Evolutionary conservation across 2,888 invertebrate genomes (phyloP).

Genomic region (Ectobius pallidus): DNA sequence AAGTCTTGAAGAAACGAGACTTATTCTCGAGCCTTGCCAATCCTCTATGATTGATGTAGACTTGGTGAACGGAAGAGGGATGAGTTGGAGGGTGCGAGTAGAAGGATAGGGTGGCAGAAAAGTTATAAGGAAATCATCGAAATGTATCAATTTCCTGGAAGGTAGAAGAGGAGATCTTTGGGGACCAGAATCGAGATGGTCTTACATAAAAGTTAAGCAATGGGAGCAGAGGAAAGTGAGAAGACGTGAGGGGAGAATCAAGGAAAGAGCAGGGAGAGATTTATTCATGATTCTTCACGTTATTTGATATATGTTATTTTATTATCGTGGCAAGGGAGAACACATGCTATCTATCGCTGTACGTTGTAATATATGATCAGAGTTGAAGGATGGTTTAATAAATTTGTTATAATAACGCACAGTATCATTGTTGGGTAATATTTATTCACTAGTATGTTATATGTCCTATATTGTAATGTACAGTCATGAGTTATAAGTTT

Average conservation of each 20-base stretch:
- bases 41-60: constrained; percentile 26
- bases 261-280: neutral
- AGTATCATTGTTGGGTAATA: too few relatives aligned
- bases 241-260: neutral
- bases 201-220: neutral
- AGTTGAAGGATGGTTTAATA: too few relatives aligned
- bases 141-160: constrained; percentile 39
- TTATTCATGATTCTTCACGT: neutral
- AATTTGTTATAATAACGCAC: too few relatives aligned
- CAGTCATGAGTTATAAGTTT: too few relatives aligned
- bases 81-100: neutral
- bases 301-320: neutral
- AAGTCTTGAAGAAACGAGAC: constrained; percentile 3
- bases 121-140: constrained; percentile 37
- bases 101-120: constrained; percentile 30
- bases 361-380: too few relatives aligned
- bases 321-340: neutral
- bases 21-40: neutral
- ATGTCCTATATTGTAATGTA: too few relatives aligned
- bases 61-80: neutral
- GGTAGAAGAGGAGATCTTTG: neutral
- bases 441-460: too few relatives aligned
- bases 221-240: neutral
- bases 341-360: too few relatives aligned
- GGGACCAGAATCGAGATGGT: constrained; percentile 1